These are phyloP conservation scores for Protonibea diacanthus DNA, from an alignment of 2,797 vertebrate genomes.

Conservation along the genomic window DNA sequence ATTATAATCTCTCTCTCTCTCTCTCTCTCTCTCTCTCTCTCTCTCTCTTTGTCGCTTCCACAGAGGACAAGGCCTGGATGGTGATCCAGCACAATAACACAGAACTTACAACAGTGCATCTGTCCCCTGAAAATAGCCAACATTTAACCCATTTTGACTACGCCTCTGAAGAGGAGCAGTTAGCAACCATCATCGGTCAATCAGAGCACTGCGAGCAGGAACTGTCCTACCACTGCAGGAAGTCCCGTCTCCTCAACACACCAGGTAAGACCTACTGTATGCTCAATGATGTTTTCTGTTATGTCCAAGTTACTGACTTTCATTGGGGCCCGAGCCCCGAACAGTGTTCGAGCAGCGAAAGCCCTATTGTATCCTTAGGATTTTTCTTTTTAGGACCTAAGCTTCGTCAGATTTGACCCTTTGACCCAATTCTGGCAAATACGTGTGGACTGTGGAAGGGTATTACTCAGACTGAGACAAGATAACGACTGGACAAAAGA, in stretches of 20 bases:
- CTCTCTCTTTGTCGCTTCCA: background rate
- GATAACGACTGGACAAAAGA: no score
- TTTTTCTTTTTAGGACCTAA: no score
- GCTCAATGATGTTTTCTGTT: no score
- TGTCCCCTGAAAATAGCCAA: slow-evolving; percentile 82
- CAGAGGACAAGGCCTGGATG: slow-evolving; percentile 91
- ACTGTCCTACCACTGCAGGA: slow-evolving; percentile 91
- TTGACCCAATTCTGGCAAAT: no score
- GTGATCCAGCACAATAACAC: slow-evolving; percentile 94
- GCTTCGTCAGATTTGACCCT: no score
- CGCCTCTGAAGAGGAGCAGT: slow-evolving; percentile 87
- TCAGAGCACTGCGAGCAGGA: slow-evolving; percentile 95
- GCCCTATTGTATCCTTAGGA: no score
- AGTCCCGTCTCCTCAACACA: slow-evolving; percentile 92
- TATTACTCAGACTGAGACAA: no score
- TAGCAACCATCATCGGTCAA: slow-evolving; percentile 86
- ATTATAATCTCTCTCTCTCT: background rate
- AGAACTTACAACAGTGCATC: slow-evolving; percentile 88
- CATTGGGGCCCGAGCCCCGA: no score
- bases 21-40: background rate
- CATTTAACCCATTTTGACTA: slow-evolving; percentile 90
- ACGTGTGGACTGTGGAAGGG: no score
- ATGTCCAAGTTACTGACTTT: background rate
- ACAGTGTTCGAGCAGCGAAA: no score
- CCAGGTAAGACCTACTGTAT: slow-evolving; percentile 84